These are phyloP conservation scores for Orchestia grillus DNA, from an alignment of 1,140 invertebrate genomes.

Conservation along the genomic window DNA sequence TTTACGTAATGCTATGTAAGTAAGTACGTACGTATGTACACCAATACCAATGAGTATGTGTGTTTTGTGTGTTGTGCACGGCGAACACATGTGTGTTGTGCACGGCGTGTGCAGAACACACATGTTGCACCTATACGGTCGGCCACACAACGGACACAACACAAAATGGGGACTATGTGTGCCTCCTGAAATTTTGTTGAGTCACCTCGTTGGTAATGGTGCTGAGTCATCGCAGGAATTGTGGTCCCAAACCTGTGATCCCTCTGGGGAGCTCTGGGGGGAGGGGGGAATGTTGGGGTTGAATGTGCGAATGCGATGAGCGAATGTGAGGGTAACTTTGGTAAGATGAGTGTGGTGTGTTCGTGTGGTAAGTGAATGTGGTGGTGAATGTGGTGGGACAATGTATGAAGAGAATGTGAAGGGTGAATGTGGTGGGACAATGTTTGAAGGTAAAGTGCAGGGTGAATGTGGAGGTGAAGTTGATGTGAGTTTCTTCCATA, in stretches of 20 bases:
- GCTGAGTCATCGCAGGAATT: slow-evolving; percentile 42
- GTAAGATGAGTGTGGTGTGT: too few species aligned
- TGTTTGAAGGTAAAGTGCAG: not conserved
- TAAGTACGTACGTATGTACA: too few species aligned
- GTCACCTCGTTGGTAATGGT: not conserved
- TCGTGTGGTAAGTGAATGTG: not conserved
- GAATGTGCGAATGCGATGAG: too few species aligned
- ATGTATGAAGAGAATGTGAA: not conserved
- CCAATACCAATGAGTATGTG: too few species aligned
- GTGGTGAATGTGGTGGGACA: not conserved
- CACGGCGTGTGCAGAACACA: too few species aligned
- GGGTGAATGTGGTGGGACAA: not conserved
- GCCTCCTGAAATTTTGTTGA: not conserved
- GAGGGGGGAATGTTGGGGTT: not conserved
- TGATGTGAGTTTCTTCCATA: not conserved
- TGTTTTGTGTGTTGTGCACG: too few species aligned
- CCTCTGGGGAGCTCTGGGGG: not conserved
- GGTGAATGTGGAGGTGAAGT: not conserved
- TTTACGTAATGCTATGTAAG: too few species aligned
- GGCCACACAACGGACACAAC: too few species aligned
- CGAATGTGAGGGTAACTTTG: too few species aligned
- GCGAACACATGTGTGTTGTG: too few species aligned
- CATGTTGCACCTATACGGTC: too few species aligned
- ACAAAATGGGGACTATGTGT: not conserved
- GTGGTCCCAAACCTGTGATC: not conserved